Evolutionary conservation across 1,140 invertebrate species (phyloP).

Genomic region (Cepaea nemoralis): DNA sequence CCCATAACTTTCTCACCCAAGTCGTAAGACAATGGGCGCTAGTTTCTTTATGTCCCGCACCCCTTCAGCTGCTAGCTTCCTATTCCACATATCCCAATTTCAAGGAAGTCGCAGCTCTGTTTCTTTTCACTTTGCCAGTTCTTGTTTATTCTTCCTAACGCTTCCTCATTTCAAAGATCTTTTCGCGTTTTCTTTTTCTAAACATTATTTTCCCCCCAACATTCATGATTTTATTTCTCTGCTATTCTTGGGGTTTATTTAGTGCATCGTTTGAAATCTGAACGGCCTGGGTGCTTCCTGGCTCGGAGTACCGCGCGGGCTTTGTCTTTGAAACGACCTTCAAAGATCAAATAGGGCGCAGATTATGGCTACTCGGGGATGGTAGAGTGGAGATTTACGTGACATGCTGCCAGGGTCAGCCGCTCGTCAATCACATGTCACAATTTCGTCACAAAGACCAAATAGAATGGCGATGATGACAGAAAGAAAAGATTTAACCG

Average conservation of each 20-base stretch:
- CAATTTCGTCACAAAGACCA: slow-evolving; percentile 13
- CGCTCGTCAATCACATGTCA: slow-evolving; percentile 14
- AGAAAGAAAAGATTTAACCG: too few species aligned
- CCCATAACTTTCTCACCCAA: slow-evolving; percentile 7
- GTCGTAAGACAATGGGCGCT: slow-evolving; percentile 6
- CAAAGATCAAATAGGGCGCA: not conserved
- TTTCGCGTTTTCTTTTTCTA: not conserved
- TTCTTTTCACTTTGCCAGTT: not conserved
- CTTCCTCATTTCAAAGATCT: not conserved
- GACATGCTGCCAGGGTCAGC: slow-evolving; percentile 3
- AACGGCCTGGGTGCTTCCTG: not conserved
- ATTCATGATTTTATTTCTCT: not conserved
- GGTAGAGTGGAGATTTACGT: slow-evolving; percentile 5
- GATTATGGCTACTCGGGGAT: not conserved
- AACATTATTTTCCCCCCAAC: not conserved
- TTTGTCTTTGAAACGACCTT: slow-evolving; percentile 6
- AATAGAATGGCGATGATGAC: too few species aligned
- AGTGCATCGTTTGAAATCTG: not conserved
- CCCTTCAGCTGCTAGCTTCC: not conserved
- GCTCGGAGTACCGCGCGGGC: not conserved
- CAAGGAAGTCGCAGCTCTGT: not conserved
- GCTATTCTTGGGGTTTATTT: not conserved
- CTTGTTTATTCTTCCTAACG: not conserved
- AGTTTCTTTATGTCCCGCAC: slow-evolving; percentile 3
- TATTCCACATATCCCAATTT: not conserved